Percentiles rank a stretch among this genome's conserved stretches.
phyloP scores from a whole-genome alignment of 2,797 vertebrate species.

The Siniperca scherzeri region DNA sequence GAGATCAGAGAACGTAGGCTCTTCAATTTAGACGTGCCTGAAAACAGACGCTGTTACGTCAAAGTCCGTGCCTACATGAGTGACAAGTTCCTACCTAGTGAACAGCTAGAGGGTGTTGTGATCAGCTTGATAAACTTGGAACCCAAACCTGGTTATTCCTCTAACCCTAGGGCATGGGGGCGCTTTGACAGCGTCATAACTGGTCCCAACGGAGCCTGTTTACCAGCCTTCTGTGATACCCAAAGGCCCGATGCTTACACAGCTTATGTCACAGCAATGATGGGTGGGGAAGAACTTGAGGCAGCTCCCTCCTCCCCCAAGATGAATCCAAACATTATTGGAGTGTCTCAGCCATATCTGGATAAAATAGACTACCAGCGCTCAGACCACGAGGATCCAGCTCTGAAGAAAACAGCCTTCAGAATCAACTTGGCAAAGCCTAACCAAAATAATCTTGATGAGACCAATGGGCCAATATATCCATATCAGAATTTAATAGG shows the following conservation, averaged over 20 bases:
- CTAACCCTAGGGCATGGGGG: conserved; percentile 97
- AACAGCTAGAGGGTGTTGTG: conserved; percentile 96
- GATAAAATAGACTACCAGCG: conserved; percentile 93
- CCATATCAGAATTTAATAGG: conserved; percentile 90
- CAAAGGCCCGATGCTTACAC: conserved; percentile 91
- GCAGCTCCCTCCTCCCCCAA: conserved; percentile 93
- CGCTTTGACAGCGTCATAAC: conserved; percentile 97
- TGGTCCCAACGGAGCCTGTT: conserved; percentile 93
- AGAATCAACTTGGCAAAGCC: conserved; percentile 95
- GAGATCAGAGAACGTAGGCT: conserved; percentile 95
- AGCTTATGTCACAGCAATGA: conserved; percentile 92
- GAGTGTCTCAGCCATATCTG: conserved; percentile 94
- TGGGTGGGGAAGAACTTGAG: conserved; percentile 96
- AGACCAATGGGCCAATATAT: conserved; percentile 94
- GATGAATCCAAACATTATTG: conserved; percentile 89
- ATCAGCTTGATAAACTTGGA: conserved; percentile 95
- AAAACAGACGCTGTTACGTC: conserved; percentile 96
- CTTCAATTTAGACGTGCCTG: conserved; percentile 97
- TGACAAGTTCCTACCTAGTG: conserved; percentile 91
- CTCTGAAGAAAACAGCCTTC: conserved; percentile 94
- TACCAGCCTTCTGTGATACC: conserved; percentile 95
- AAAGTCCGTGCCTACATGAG: conserved; percentile 97
- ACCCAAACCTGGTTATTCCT: conserved; percentile 91
- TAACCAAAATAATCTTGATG: conserved; percentile 89
- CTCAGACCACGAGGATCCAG: conserved; percentile 91